Base-by-base conservation (phyloP, 2,113 vertebrate species). In the Macquaria ambigua region DNA sequence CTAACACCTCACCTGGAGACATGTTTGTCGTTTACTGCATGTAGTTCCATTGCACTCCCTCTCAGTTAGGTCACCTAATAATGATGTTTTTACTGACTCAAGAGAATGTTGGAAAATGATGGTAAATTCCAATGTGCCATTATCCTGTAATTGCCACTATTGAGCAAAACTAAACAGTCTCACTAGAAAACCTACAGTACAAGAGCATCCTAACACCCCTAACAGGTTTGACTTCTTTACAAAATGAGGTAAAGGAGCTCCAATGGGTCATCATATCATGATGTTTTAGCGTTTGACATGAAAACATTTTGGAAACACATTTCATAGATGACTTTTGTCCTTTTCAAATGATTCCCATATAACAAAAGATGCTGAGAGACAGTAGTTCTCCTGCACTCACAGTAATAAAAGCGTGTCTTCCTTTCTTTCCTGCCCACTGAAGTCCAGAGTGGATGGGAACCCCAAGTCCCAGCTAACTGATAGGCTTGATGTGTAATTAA, bases 401-500 rank as follows among this genome's bases (percentile, higher is more conserved):
- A 46, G 5, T 46, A n/a, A 79, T 70, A 50, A 63, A 76, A 58
- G 52, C 73, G 43, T 14, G 0, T 58, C 71, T 82, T 5, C 69
- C 67, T 73, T 79, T 68, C 28, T 72, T 61, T 41, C 50, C 75
- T 59, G 59, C 39, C 31, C 48, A 63, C 76, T 63, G n/a, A 74
- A 59, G 77, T 90, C 81, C 72, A 74, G 56, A 74, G 75, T 55
- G 48, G 62, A 89, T 81, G 50, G 41, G 73, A 87, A 83, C 72
- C 85, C 82, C 75, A 50, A 73, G 74, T 88, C 79, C 63, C 55
- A 63, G 81, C 81, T 92, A 93, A 90, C 89, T 92, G 91, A 94
- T 83, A 67, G 79, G 87, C 91, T 88, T 92, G 93, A 95, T 90
- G 87, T 90, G 85, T 92, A 94, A 95, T 95, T 94, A 95, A 94